Evolutionary conservation across 2,797 vertebrate genomes (phyloP), one percentile per base, ranked within the genome.

Genomic region (Phrynocephalus vlangalii): DNA sequence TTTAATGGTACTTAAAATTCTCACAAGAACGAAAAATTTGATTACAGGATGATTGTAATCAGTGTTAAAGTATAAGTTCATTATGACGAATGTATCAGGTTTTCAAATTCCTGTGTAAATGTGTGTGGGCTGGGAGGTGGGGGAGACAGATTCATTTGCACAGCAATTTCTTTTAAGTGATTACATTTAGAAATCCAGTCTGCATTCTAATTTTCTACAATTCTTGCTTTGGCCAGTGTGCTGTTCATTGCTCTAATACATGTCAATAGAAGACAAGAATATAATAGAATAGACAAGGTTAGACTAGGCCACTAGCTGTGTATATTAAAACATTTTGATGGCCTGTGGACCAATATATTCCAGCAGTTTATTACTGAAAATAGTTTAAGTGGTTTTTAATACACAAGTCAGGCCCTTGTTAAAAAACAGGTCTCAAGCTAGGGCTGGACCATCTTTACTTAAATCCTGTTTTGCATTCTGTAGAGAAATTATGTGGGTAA

Each of bases 21-120:
- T 33, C 1, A 60, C 16, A 28, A 80, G 71, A 26, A 84, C 15
- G 70, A 79, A 84, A 52, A 87, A 87, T 44, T 80, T 90, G 76
- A 86, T 87, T 86, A 90, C 28, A 73, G 30, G 38, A 85, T 70
- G 13, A 84, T 87, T 82, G 67, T 87, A 75, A 79, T 84, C 82
- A 86, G 48, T 76, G 70, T 56, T 84, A 84, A 87, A 75, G 18
- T 73, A 60, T 9, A 56, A 70, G 67, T 83, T 52, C 11, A 76
- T 87, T 90, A 83, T 52, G 22, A 81, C 60, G 77, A 75, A 66
- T n/a, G 48, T 67, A 60, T 24, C 67, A 66, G 22, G 72, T 86
- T 82, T 83, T 50, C 48, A 76, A 75, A 75, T 80, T 72, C 44
- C 5, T 38, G 30, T 30, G 15, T 60, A 79, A 56, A 71, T 50